Evolutionary conservation across 2,797 vertebrate species (phyloP), one percentile per base, ranked within the genome.

Genomic region (Esox lucius): DNA sequence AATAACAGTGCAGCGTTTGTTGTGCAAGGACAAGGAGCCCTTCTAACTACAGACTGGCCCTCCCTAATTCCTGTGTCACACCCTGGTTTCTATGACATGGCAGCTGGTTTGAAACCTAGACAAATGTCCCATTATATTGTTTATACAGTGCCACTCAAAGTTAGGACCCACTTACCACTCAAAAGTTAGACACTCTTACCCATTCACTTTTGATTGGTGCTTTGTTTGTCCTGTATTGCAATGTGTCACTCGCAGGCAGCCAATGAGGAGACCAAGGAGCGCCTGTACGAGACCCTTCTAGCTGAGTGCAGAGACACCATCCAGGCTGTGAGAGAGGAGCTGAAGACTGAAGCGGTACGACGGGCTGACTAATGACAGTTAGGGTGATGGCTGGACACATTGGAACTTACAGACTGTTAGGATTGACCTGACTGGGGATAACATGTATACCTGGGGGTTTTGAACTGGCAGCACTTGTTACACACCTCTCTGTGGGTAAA

Each of bases 271-370:
- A 98, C 98, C 72, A 99, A 97, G 87, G 98, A 99, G 83, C 97
- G 94, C 42, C 92, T 99, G 75, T 99, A 99, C 73, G 98, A 99
- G 74, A 97, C 96, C 66, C 91, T 99, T 80, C 93, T 99, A 91
- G 95, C 95, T 0, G 98, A 99, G 88, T 99, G 98, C 84, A 95
- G 98, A 90, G 98, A 99, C 83, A 97, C 98, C 81, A 96, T 99
- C 85, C 98, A 99, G 88, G 96, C 96, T 4, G 97, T 99, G 56
- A 93, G 94, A 75, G 98, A 99, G 66, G 98, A 99, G 42, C 90
- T 99, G 59, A 97, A 96, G 92, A 93, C 90, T 0, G 98, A 99
- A 75, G 93, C 95, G 94, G 98, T 99, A 84, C 90, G 92, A 70
- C 12, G 0, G 0, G 6, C 28, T 26, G 22, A 13, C 42, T 46